phyloP scores from a whole-genome alignment of 1,140 invertebrate genomes.

The Drosophila sechellia region DNA sequence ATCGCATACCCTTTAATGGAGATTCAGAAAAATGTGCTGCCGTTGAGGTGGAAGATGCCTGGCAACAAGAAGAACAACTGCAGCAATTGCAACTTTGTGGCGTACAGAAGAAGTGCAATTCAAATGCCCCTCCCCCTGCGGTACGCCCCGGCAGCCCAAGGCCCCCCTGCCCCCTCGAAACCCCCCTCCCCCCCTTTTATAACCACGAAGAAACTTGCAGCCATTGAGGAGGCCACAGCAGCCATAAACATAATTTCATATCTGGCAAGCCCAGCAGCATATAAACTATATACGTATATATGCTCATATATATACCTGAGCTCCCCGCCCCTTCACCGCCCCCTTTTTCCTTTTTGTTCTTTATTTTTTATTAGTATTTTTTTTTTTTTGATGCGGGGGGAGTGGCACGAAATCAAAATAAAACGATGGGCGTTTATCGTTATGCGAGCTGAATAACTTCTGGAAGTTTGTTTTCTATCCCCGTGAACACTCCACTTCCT shows the following conservation, averaged over 20 bases:
- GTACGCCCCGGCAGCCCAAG: background rate
- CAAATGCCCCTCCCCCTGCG: conserved; percentile 48
- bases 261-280: conserved; percentile 69
- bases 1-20: background rate
- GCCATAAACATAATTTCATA: conserved; percentile 80
- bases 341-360: background rate
- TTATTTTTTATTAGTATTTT: no score
- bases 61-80: conserved; percentile 37
- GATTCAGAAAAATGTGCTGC: conserved; percentile 2
- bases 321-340: background rate
- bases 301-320: conserved; percentile 18
- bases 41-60: conserved; percentile 17
- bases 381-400: conserved; percentile 24
- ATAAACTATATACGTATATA: conserved; percentile 59
- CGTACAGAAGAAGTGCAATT: conserved; percentile 73
- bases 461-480: conserved; percentile 77
- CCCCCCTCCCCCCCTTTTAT: background rate
- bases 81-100: conserved; percentile 71
- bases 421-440: conserved; percentile 81
- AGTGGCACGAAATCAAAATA: conserved; percentile 71
- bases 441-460: conserved; percentile 82
- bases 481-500: background rate
- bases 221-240: conserved; percentile 37
- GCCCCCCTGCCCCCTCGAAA: background rate
- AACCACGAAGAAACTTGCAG: conserved; percentile 24